Evolutionary conservation across 2,797 vertebrate genomes (phyloP).

Genomic region (Circus cinereus): DNA sequence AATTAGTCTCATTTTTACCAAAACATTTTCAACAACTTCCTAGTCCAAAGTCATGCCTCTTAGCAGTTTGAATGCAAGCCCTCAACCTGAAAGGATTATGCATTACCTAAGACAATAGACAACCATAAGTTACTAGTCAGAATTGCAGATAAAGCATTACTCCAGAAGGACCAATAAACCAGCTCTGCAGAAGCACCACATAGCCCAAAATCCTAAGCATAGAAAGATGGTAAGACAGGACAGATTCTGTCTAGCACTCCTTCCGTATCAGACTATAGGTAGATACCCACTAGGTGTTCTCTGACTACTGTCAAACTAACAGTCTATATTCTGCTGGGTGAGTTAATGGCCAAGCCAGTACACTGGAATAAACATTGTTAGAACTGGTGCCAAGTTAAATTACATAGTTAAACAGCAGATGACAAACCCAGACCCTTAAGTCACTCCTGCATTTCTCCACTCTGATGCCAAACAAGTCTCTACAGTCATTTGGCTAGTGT

Average conservation of each 20-base stretch:
- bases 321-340: not conserved
- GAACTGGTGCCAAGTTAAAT: not conserved
- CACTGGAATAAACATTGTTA: not conserved
- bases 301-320: not conserved
- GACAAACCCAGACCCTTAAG: not conserved
- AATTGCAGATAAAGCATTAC: not conserved
- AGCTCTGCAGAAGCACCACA: not conserved
- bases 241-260: not conserved
- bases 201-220: not conserved
- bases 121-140: not conserved
- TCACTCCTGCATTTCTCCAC: not conserved
- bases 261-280: not conserved
- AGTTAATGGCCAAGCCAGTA: not conserved
- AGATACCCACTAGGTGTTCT: not conserved
- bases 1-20: not conserved
- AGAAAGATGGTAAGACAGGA: not conserved
- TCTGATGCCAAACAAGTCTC: not conserved
- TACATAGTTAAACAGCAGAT: not conserved
- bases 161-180: not conserved
- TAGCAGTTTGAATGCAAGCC: not conserved
- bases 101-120: not conserved
- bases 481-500: not conserved
- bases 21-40: not conserved
- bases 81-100: not conserved
- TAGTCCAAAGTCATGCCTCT: not conserved